These are phyloP conservation scores for Mirza zaza DNA, from an alignment of 2,113 vertebrate species.

Conservation along the genomic window DNA sequence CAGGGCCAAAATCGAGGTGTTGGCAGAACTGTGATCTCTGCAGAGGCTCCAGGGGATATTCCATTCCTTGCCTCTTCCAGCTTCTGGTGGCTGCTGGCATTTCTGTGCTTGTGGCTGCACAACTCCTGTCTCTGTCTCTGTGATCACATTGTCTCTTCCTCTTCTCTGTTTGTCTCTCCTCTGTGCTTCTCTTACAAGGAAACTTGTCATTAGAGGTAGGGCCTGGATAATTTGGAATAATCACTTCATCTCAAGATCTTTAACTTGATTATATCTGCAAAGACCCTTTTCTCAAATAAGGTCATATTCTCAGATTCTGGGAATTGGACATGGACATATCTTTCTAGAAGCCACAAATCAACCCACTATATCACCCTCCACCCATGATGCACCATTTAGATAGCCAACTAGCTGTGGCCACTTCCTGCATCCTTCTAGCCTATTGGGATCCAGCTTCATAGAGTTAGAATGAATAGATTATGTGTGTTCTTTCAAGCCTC, in stretches of 20 bases:
- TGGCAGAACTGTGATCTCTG: fast-evolving
- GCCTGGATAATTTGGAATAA: not conserved
- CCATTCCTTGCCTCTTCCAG: fast-evolving
- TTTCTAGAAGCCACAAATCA: not conserved
- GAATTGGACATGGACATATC: not conserved
- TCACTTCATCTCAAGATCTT: not conserved
- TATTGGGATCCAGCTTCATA: not conserved
- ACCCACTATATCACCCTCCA: not conserved
- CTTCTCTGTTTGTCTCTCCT: not conserved
- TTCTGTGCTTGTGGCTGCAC: fast-evolving
- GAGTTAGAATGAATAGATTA: not conserved
- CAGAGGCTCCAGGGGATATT: not conserved
- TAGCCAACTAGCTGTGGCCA: not conserved
- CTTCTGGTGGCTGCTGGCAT: not conserved
- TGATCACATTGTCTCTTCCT: not conserved
- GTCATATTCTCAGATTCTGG: not conserved
- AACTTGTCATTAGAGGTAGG: not conserved
- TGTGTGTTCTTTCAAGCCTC: not conserved
- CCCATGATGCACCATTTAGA: not conserved
- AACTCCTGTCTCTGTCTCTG: not conserved
- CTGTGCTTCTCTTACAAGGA: not conserved
- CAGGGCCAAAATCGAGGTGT: not conserved
- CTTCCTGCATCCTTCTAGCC: not conserved
- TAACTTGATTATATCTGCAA: not conserved
- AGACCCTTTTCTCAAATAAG: not conserved